Evolutionary conservation across 2,888 invertebrate genomes (phyloP).

Genomic region (Drosophila koepferae): DNA sequence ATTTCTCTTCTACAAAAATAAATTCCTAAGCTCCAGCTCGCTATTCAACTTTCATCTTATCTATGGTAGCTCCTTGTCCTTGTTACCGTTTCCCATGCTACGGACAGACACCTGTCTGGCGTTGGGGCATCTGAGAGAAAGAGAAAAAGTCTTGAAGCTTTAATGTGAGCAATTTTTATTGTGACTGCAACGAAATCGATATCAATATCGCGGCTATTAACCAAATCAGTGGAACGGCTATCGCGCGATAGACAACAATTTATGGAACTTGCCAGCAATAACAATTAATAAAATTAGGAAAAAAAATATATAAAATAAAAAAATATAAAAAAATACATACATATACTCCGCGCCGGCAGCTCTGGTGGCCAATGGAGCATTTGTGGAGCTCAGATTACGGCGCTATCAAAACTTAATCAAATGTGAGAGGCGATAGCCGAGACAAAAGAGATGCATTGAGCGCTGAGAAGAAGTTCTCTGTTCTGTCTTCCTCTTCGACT

Average conservation of each 20-base stretch:
- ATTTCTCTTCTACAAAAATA: not conserved
- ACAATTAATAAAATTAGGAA: slow-evolving; percentile 81
- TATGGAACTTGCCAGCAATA: slow-evolving; percentile 78
- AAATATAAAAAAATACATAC: slow-evolving; percentile 28
- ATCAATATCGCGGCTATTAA: slow-evolving; percentile 72
- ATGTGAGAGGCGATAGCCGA: slow-evolving; percentile 20
- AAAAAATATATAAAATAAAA: slow-evolving; percentile 36
- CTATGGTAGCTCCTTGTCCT: slow-evolving; percentile 42
- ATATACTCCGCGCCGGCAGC: slow-evolving; percentile 17
- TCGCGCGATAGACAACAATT: slow-evolving; percentile 64
- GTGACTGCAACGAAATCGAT: slow-evolving; percentile 70
- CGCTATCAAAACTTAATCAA: slow-evolving; percentile 73
- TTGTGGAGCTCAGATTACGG: slow-evolving; percentile 61
- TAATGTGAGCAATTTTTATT: slow-evolving; percentile 76
- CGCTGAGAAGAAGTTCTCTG: slow-evolving; percentile 18
- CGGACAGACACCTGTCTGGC: slow-evolving; percentile 16
- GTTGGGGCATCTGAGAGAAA: not conserved
- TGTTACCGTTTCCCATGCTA: slow-evolving; percentile 26
- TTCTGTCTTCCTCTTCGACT: slow-evolving; percentile 2
- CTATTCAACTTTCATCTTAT: slow-evolving; percentile 28
- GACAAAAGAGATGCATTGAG: slow-evolving; percentile 55
- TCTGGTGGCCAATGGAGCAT: slow-evolving; percentile 57
- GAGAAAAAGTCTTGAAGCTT: slow-evolving; percentile 19
- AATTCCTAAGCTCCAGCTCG: slow-evolving; percentile 13
- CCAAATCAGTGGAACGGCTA: slow-evolving; percentile 75